Base-by-base conservation (phyloP, 64 coral and sea anemone genomes). In the Trachythela sp. region DNA sequence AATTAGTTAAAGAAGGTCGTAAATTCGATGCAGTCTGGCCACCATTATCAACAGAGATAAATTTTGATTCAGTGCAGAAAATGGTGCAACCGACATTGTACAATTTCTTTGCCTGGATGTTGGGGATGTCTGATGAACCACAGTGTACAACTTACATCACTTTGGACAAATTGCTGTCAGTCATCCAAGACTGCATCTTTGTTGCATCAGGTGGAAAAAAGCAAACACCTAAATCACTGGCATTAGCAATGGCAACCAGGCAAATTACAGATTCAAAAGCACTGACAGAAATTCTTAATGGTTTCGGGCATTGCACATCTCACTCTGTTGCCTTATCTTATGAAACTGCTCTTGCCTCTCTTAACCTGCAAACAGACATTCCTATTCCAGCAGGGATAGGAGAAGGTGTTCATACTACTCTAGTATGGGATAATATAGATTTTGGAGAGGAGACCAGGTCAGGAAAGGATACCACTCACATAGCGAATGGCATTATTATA, bases 341-440 rank as follows among this genome's bases (percentile, higher is more conserved):
- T 72, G 68, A 72, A 26, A 72, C 68, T 24, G 68, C 68, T 72
- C 68, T 88, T 85, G 91, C 91, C 31, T 77, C 36, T 15, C 33
- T 72, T 24, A 88, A 70, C 71, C 27, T 70, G 20, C 40, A 80
- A 50, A 88, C 40, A 64, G 50, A 84, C 5, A 49, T 88, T 70
- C 54, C 86, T 51, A 42, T 92, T 13, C 91, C 91, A 36, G 45
- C 38, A 17, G 42, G 27, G 42, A 91, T 91, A 84, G 52, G 67
- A 26, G 64, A 48, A 48, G 59, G 76, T 80, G 38, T 94, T 83
- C 84, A 58, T 35, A 94, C 85, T 13, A 89, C 84, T 4, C 83
- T 94, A 18, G 93, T 86, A 11, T 91, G 86, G 89, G 86, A 94
- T 39, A 91, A 91, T 83, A 94, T 94, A 68, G 93, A 94, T 87